Conservation (phyloP, 2,113 vertebrate genomes). For the Myodes glareolus region DNA sequence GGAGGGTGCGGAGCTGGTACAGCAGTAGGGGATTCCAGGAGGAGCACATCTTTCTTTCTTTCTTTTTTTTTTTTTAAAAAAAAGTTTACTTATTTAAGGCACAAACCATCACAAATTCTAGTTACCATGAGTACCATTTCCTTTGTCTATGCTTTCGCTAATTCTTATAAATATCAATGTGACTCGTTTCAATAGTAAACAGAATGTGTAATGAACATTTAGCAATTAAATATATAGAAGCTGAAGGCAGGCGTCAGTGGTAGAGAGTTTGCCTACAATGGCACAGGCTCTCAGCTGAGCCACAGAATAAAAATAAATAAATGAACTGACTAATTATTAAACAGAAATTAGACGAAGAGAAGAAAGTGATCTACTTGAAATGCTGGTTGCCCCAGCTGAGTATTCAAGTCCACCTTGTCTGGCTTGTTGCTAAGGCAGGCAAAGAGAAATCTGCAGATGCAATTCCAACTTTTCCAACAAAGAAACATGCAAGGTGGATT, state of each 20-base stretch:
- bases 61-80: no score
- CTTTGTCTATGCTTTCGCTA: background rate
- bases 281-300: background rate
- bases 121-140: background rate
- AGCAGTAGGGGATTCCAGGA: background rate
- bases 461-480: slow-evolving; percentile 51
- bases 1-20: background rate
- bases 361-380: background rate
- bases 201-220: background rate
- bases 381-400: background rate
- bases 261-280: background rate
- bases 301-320: background rate
- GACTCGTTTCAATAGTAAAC: slow-evolving; percentile 40
- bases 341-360: background rate
- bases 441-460: background rate
- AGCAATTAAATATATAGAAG: background rate
- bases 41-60: background rate
- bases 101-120: slow-evolving; percentile 12
- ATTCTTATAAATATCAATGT: slow-evolving; percentile 35
- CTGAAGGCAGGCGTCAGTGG: background rate
- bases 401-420: background rate
- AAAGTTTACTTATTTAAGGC: background rate
- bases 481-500: slow-evolving; percentile 1
- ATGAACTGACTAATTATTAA: background rate
- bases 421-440: background rate